Evolutionary conservation across 1,140 invertebrate genomes (phyloP).

Genomic region (Octopus sinensis): DNA sequence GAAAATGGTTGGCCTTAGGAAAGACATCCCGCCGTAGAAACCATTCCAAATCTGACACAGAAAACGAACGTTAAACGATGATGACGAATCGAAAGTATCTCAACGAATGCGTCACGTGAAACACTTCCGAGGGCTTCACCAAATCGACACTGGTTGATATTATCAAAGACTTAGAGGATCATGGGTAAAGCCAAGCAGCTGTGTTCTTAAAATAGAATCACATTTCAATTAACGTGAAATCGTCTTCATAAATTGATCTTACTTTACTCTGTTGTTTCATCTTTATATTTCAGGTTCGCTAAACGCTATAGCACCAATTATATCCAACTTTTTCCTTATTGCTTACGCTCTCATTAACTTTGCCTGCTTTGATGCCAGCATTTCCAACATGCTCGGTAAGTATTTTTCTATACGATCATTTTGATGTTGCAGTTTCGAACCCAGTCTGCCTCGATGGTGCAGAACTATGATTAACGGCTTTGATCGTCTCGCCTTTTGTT

Average conservation of each 20-base stretch:
- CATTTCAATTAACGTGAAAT: too few relatives aligned
- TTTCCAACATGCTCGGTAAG: slow-evolving; percentile 67
- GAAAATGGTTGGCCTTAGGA: too few relatives aligned
- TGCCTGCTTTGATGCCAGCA: slow-evolving; percentile 88
- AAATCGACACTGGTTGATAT: too few relatives aligned
- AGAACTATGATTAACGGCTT: background rate
- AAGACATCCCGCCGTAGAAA: too few relatives aligned
- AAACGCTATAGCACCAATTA: slow-evolving; percentile 88
- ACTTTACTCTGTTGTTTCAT: background rate
- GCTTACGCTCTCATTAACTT: slow-evolving; percentile 95
- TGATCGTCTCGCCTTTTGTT: background rate
- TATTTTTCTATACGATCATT: background rate
- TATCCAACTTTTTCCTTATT: slow-evolving; percentile 94
- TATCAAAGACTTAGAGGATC: too few relatives aligned
- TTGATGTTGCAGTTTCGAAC: background rate
- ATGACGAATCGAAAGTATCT: too few relatives aligned
- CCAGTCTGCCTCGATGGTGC: background rate
- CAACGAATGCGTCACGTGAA: too few relatives aligned
- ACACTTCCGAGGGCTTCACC: too few relatives aligned
- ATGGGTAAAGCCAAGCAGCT: too few relatives aligned
- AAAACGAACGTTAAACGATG: too few relatives aligned
- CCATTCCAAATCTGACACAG: too few relatives aligned
- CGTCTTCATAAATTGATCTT: background rate
- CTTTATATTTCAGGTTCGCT: slow-evolving; percentile 65
- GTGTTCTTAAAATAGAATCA: too few relatives aligned